Percentiles rank a stretch among this genome's conserved stretches.
Conservation (phyloP, 2,113 vertebrate species). For the Alces alces region DNA sequence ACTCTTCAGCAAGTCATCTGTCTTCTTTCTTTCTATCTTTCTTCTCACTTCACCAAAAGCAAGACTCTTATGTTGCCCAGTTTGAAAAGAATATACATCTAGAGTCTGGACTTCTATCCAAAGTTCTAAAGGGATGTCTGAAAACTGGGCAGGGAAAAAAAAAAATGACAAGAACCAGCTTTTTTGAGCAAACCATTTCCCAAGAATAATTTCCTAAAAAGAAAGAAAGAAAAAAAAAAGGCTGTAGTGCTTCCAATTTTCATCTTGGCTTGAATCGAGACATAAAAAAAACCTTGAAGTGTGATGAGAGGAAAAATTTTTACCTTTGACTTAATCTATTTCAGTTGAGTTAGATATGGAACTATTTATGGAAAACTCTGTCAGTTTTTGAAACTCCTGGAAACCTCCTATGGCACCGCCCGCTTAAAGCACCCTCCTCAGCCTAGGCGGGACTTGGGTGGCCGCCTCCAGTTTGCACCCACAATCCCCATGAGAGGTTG, state of each 20-base stretch:
- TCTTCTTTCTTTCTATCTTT: too few relatives aligned
- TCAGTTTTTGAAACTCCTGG: background rate
- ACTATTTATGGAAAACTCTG: background rate
- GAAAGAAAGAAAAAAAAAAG: background rate
- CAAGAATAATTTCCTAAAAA: conserved; percentile 13
- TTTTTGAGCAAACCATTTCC: conserved; percentile 9
- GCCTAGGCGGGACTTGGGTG: accelerated
- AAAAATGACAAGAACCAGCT: conserved; percentile 25
- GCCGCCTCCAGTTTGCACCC: background rate
- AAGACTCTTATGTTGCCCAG: background rate
- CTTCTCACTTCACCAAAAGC: background rate
- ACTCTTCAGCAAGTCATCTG: background rate
- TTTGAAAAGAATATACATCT: background rate
- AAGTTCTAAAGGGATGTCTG: conserved; percentile 8
- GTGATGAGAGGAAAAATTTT: conserved; percentile 15
- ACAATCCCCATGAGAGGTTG: background rate
- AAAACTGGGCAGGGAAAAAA: background rate
- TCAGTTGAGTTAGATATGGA: background rate
- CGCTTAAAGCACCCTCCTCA: accelerated
- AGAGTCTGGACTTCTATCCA: conserved; percentile 28
- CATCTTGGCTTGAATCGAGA: conserved; percentile 8
- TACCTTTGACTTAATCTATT: background rate
- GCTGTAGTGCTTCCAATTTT: background rate
- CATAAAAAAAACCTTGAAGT: background rate
- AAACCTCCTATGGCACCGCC: background rate